Conservation (phyloP, 2,888 invertebrate genomes). For the Heliconius sara region DNA sequence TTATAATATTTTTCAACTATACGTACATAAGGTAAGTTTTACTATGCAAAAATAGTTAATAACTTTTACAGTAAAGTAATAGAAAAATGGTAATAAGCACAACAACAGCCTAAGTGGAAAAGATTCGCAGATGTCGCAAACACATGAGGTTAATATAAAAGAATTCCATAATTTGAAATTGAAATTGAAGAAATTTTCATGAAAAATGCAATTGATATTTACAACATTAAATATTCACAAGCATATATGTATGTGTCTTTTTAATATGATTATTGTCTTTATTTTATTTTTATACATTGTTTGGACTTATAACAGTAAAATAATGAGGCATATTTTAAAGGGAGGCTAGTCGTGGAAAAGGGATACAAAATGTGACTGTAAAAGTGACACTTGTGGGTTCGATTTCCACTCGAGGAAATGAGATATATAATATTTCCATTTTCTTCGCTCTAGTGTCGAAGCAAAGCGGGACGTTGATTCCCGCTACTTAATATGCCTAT, state of each 20-base stretch:
- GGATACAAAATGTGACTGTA: too few relatives aligned
- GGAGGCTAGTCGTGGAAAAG: too few relatives aligned
- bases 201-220: neutral
- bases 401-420: too few relatives aligned
- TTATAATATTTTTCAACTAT: neutral
- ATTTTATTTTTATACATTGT: constrained; percentile 22
- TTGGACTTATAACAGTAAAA: neutral
- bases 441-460: too few relatives aligned
- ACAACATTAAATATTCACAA: neutral
- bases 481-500: too few relatives aligned
- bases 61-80: neutral
- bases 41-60: neutral
- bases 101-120: neutral
- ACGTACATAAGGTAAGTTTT: neutral
- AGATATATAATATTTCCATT: too few relatives aligned
- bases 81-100: neutral
- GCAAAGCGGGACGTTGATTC: too few relatives aligned
- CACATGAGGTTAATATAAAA: neutral
- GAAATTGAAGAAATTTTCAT: neutral
- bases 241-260: neutral
- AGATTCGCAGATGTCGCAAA: neutral
- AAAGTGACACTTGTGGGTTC: too few relatives aligned
- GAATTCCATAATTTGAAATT: neutral
- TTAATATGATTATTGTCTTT: neutral
- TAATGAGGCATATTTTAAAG: neutral